These are phyloP conservation scores for Thelaira solivaga DNA, from an alignment of 2,888 invertebrate genomes.

Conservation along the genomic window DNA sequence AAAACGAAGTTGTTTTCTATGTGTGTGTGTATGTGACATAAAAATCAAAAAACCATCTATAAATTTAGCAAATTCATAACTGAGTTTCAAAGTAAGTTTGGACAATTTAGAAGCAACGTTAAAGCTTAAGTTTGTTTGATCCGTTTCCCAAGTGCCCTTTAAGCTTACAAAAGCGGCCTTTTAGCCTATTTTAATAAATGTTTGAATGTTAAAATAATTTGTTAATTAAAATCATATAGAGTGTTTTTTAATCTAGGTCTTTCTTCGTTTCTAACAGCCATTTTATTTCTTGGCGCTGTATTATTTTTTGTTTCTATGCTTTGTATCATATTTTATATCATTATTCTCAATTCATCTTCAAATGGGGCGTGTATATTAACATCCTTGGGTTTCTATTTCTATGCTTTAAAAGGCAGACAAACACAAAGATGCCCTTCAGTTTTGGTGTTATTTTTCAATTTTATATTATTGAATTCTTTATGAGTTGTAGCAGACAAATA, in stretches of 20 bases:
- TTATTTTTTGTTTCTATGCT: conserved; percentile 25
- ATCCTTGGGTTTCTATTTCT: conserved; percentile 27
- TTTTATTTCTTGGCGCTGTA: not conserved
- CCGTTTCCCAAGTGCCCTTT: too few species aligned
- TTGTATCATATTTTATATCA: not conserved
- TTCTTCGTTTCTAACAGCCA: not conserved
- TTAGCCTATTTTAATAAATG: not conserved
- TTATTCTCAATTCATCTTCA: conserved; percentile 33
- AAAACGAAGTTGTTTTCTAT: too few species aligned
- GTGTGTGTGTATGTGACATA: too few species aligned
- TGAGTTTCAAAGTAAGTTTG: too few species aligned
- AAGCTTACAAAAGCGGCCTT: too few species aligned
- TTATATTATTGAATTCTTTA: too few species aligned
- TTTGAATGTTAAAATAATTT: not conserved
- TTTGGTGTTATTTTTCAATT: not conserved
- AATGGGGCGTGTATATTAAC: conserved; percentile 50
- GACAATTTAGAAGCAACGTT: too few species aligned
- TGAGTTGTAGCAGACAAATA: too few species aligned
- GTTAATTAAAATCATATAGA: not conserved
- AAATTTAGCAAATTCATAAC: too few species aligned
- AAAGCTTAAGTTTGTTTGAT: too few species aligned
- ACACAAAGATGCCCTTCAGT: not conserved
- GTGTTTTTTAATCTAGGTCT: not conserved
- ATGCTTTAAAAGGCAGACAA: not conserved
- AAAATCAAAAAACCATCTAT: too few species aligned